Base-by-base conservation (phyloP, 2,113 vertebrate genomes). In the Pungitius pungitius region DNA sequence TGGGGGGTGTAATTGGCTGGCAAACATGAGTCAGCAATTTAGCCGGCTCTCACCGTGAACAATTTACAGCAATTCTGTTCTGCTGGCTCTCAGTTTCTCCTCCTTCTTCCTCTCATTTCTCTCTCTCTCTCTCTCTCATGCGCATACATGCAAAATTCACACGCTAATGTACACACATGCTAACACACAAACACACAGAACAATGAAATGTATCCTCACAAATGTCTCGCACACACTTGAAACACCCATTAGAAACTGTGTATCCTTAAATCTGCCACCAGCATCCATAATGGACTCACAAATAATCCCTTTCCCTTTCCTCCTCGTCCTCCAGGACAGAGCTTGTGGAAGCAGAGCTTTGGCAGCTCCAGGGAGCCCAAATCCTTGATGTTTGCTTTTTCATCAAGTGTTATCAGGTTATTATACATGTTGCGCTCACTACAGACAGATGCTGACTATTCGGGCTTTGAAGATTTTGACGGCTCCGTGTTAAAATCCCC, bases 11-110 rank as follows among this genome's bases (percentile, higher is more conserved):
- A 85, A 90, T 88, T 88, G 70, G 73, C 52, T 80, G 69, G 35
- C 24, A 17, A 37, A 78, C 69, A 84, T 72, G 85, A 90, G 77
- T 91, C 87, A 91, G 89, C 84, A 83, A 74, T 85, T 88, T 84
- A 74, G 69, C 56, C 37, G 35, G 51, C 74, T 64, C 61, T 62
- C 60, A 64, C 61, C 24, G 57, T 74, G 66, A 81, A 84, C 74
- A 75, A 82, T 85, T 87, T 87, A 77, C 45, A 83, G 69, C 83
- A 42, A 35, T 62, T 79, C 55, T 64, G 76, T 78, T 83, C 47
- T 77, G 62, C 63, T 79, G 75, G 57, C 62, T 72, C 60, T 62
- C 27, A 13, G 42, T 76, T 66, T 60, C 49, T 70, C 14, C 24
- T 54, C 47, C 59, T 72, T 54, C 47, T 55, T 72, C 39, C 39